Conservation (phyloP, 1,140 invertebrate genomes). For the Leptinotarsa texana region DNA sequence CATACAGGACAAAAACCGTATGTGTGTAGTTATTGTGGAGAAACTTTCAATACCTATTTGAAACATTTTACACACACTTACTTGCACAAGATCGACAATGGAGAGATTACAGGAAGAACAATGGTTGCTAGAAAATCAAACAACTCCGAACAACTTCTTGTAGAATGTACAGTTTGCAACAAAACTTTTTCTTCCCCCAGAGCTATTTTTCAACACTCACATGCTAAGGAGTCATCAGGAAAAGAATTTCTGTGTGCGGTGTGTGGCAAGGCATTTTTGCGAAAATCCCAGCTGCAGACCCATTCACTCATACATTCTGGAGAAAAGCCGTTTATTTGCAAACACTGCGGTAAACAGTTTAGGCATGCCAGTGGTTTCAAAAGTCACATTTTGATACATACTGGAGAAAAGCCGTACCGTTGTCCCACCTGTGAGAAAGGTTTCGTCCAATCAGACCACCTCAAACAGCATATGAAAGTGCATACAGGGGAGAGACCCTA, state of each 20-base stretch:
- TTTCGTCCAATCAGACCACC: conserved; percentile 13
- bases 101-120: conserved; percentile 4
- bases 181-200: conserved; percentile 60
- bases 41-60: conserved; percentile 19
- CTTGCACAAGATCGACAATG: conserved; percentile 23
- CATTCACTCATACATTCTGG: conserved; percentile 5
- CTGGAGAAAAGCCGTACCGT: conserved; percentile 18
- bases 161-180: conserved; percentile 51
- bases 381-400: conserved; percentile 21
- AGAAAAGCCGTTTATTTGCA: conserved; percentile 5
- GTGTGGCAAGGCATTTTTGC: conserved; percentile 15
- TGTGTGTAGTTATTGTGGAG: conserved; percentile 18
- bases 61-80: conserved; percentile 10
- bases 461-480: conserved; percentile 20
- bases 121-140: background rate
- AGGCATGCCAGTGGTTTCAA: conserved; percentile 4
- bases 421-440: conserved; percentile 15
- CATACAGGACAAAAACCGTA: conserved; percentile 26
- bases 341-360: conserved; percentile 18
- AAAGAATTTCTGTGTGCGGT: conserved; percentile 38
- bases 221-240: conserved; percentile 62
- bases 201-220: conserved; percentile 62
- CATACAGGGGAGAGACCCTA: conserved; percentile 26
- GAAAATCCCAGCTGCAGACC: conserved; percentile 3
- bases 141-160: conserved; percentile 7